A percentile compares a stretch with the other conserved stretches of the same genome.
Evolutionary conservation across 2,888 invertebrate genomes (phyloP).

Genomic region (Caenorhabditis panamensis): DNA sequence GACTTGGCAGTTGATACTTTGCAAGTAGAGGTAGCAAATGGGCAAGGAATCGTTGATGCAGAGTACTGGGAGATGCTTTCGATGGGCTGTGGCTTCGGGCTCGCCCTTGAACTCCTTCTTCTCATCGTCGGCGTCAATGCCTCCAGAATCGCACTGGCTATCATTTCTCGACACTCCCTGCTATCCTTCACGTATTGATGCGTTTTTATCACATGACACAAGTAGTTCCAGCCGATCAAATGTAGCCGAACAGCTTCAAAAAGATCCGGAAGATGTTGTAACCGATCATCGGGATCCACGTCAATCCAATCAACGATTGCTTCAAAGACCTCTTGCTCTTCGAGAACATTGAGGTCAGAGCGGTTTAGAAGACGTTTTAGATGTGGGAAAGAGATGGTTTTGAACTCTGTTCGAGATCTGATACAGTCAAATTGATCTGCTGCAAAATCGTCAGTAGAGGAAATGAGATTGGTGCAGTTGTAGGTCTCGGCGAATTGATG

Average conservation of each 20-base stretch:
- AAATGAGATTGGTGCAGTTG: slow-evolving; percentile 72
- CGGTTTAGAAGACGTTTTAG: slow-evolving; percentile 69
- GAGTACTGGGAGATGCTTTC: slow-evolving; percentile 39
- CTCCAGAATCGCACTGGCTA: slow-evolving; percentile 82
- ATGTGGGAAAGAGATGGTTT: slow-evolving; percentile 65
- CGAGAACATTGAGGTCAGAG: slow-evolving; percentile 69
- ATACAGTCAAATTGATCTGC: slow-evolving; percentile 64
- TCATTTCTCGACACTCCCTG: slow-evolving; percentile 82
- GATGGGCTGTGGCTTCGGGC: neutral
- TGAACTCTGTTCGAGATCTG: slow-evolving; percentile 66
- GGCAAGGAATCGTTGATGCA: slow-evolving; percentile 5
- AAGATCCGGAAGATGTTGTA: slow-evolving; percentile 66
- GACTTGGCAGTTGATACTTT: slow-evolving; percentile 74
- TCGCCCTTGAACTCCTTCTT: too few species aligned
- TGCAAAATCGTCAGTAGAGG: slow-evolving; percentile 72
- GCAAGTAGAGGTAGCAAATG: neutral
- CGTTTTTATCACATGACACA: slow-evolving; percentile 77
- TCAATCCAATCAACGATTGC: slow-evolving; percentile 82
- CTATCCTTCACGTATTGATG: slow-evolving; percentile 66
- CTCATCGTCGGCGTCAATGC: slow-evolving; percentile 38
- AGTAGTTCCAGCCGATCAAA: slow-evolving; percentile 81
- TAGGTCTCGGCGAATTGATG: slow-evolving; percentile 83
- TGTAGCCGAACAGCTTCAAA: slow-evolving; percentile 81
- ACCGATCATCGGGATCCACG: slow-evolving; percentile 79
- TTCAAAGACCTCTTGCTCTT: slow-evolving; percentile 81